A percentile compares a stretch with the other conserved stretches of the same genome.
These are phyloP conservation scores for Imbricaverruca yamaguchii DNA, from an alignment of 2,888 invertebrate genomes.

Conservation along the genomic window DNA sequence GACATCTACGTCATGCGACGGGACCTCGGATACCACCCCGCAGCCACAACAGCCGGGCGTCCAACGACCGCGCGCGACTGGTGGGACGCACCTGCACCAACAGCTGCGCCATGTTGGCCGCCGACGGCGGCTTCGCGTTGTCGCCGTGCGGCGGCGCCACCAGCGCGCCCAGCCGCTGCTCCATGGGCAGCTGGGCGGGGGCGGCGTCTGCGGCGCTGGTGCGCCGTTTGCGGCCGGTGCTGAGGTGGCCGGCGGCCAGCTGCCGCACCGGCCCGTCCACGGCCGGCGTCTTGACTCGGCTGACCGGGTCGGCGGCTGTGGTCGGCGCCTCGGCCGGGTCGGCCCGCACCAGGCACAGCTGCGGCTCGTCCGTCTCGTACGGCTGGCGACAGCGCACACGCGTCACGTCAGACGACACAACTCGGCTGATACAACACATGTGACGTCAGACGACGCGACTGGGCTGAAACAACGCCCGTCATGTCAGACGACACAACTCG, in stretches of 20 bases:
- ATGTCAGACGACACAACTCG: too few species aligned
- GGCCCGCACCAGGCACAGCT: slow-evolving; percentile 2
- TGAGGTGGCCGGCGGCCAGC: slow-evolving; percentile 3
- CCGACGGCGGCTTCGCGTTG: slow-evolving; percentile 41
- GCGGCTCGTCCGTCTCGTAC: slow-evolving; percentile 1
- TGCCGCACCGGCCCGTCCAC: not conserved
- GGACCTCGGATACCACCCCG: too few species aligned
- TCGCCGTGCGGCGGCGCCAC: slow-evolving; percentile 40
- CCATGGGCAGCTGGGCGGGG: slow-evolving; percentile 64
- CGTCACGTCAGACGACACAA: not conserved
- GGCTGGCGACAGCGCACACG: not conserved
- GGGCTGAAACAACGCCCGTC: too few species aligned
- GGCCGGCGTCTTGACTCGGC: slow-evolving; percentile 3
- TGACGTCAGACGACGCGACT: too few species aligned
- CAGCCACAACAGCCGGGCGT: too few species aligned
- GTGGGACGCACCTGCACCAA: slow-evolving; percentile 51
- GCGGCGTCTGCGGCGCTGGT: slow-evolving; percentile 34
- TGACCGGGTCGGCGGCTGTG: not conserved
- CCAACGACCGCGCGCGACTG: too few species aligned
- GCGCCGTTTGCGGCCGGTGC: not conserved
- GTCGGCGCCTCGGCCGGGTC: not conserved
- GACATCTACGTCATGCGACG: too few species aligned
- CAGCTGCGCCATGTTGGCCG: slow-evolving; percentile 69
- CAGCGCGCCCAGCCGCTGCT: slow-evolving; percentile 70
- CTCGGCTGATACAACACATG: too few species aligned